phyloP scores from a whole-genome alignment of 2,113 vertebrate species.

The Leucopternis melanops region DNA sequence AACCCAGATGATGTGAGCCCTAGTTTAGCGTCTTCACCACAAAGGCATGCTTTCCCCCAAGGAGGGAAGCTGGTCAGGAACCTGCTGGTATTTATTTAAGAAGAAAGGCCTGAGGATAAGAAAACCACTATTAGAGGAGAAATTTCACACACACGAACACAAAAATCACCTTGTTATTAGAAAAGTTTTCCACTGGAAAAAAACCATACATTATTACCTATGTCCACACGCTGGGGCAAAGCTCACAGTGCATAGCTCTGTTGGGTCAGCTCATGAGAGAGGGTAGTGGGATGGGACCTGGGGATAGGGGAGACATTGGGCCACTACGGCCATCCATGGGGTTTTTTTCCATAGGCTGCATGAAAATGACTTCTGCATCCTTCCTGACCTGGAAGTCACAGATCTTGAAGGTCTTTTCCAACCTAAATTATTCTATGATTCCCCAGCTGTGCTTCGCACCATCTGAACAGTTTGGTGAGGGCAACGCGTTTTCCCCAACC shows the following conservation, averaged over 20 bases:
- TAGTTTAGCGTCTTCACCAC: neutral
- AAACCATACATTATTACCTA: neutral
- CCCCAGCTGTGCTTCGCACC: neutral
- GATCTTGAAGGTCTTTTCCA: too few species aligned
- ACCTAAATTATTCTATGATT: neutral
- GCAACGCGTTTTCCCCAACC: neutral
- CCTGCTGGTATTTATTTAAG: neutral
- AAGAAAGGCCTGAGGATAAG: neutral
- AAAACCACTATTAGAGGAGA: neutral
- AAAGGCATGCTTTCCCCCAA: neutral
- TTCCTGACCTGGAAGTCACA: neutral
- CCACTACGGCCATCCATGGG: rapidly evolving
- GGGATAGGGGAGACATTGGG: neutral
- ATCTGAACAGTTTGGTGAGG: neutral
- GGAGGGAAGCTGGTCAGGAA: neutral
- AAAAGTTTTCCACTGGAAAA: neutral
- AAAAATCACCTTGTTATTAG: neutral
- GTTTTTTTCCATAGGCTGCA: neutral
- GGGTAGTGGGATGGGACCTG: neutral
- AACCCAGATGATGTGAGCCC: neutral
- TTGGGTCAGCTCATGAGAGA: neutral
- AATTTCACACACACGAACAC: neutral
- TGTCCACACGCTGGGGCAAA: neutral
- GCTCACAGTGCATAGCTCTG: neutral
- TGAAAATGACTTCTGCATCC: neutral